phyloP scores from a whole-genome alignment of 2,797 vertebrate genomes.

The Falco biarmicus region DNA sequence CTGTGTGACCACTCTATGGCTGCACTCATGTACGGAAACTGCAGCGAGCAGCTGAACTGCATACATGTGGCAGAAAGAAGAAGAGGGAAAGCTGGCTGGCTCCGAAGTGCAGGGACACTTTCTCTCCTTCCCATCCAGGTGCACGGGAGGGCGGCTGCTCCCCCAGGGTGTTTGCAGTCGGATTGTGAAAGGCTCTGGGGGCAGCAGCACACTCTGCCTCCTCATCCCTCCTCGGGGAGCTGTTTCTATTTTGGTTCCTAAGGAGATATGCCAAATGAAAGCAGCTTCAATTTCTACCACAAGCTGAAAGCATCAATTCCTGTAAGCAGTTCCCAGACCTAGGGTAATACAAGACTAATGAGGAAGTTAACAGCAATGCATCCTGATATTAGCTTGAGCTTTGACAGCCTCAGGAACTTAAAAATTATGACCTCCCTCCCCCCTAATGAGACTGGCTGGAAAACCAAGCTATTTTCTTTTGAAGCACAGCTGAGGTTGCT shows the following conservation, averaged over 20 bases:
- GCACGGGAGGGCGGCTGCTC: fast-evolving
- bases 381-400: not conserved
- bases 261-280: not conserved
- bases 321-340: not conserved
- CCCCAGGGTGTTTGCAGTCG: not conserved
- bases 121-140: not conserved
- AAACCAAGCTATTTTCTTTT: not conserved
- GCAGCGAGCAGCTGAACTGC: not conserved
- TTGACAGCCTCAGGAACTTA: not conserved
- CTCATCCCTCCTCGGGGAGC: not conserved
- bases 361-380: not conserved
- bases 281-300: not conserved
- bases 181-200: not conserved
- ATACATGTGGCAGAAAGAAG: not conserved
- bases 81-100: not conserved
- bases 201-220: not conserved
- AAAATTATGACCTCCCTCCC: not conserved
- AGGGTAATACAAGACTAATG: not conserved
- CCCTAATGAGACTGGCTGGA: not conserved
- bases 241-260: not conserved
- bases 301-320: not conserved
- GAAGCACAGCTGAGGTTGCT: not conserved
- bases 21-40: not conserved
- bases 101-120: not conserved
- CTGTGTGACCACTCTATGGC: not conserved